Conservation (phyloP, 2,113 vertebrate genomes). For the Rhea pennata region DNA sequence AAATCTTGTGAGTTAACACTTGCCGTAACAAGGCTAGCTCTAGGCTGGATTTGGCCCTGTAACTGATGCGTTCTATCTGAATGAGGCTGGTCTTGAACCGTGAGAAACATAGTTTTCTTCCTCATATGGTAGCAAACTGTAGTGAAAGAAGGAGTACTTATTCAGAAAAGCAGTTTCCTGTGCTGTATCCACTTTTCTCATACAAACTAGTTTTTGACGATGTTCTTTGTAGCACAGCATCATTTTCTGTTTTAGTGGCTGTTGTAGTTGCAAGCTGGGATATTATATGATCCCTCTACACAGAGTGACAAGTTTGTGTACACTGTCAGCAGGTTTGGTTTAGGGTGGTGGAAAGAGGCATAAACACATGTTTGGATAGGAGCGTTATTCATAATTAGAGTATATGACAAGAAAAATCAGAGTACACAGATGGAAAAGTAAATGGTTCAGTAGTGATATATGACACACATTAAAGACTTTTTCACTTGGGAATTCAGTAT, state of each 20-base stretch:
- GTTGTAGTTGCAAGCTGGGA: background rate
- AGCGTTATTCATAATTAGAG: constrained; percentile 36
- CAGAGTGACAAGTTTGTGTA: background rate
- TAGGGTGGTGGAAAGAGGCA: background rate
- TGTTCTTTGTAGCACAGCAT: background rate
- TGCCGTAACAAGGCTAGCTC: background rate
- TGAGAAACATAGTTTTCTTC: background rate
- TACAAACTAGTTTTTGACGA: background rate
- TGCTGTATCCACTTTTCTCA: background rate
- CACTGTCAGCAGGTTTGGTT: background rate
- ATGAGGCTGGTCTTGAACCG: background rate
- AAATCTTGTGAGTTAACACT: background rate
- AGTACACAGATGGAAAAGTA: constrained; percentile 11
- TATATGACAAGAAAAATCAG: background rate
- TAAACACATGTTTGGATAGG: background rate
- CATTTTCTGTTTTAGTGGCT: background rate
- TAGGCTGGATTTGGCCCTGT: background rate
- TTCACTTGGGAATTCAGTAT: constrained; percentile 10
- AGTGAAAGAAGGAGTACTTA: background rate
- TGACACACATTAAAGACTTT: background rate
- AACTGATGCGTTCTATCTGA: background rate
- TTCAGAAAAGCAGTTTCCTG: background rate
- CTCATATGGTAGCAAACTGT: background rate
- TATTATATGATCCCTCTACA: background rate
- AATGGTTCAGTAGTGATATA: background rate